Evolutionary conservation across 2,888 invertebrate genomes (phyloP), one percentile per base, ranked within the genome.

Genomic region (Heliconius ismenius): DNA sequence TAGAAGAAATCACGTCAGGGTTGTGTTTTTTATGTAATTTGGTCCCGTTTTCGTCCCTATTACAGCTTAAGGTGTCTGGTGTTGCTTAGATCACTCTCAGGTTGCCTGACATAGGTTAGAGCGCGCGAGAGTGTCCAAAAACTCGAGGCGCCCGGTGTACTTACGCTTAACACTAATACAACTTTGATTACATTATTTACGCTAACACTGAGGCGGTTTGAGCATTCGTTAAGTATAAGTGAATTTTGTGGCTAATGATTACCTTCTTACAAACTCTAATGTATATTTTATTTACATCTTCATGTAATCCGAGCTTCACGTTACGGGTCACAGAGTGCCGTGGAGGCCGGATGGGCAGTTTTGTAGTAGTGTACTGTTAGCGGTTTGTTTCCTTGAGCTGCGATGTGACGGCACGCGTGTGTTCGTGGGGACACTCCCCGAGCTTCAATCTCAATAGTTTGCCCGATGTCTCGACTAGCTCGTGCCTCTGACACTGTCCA

Each of bases 31-130:
- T 80, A 82, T 83, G 84, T 83, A 84, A 84, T 84, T 83, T 83
- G 84, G 83, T 83, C 81, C 81, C 74, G 75, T 75, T 73, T 62
- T 79, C 70, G 81, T 82, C 79, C 81, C 81, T 83, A 67, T 67
- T 83, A 83, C 84, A 83, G 87, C 87, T 87, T 86, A 81, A 79
- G 85, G 86, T 86, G 83, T 82, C 79, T 82, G 84, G 87, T 85
- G 85, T 80, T 80, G 85, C 84, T 84, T 84, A 83, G 82, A 81
- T 78, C 79, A 76, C 78, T 79, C 81, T 82, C 81, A 79, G 81
- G 83, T 79, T 81, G 83, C 82, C 82, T 84, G 85, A 81, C 80
- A 80, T 81, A 81, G 79, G 77, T 76, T 80, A 79, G 78, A 67
- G 68, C 43, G 60, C 58, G 36, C 68, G 18, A 68, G n/a, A 43